Evolutionary conservation across 2,797 vertebrate genomes (phyloP), one percentile per base, ranked within the genome.

Genomic region (Siniperca undulata): DNA sequence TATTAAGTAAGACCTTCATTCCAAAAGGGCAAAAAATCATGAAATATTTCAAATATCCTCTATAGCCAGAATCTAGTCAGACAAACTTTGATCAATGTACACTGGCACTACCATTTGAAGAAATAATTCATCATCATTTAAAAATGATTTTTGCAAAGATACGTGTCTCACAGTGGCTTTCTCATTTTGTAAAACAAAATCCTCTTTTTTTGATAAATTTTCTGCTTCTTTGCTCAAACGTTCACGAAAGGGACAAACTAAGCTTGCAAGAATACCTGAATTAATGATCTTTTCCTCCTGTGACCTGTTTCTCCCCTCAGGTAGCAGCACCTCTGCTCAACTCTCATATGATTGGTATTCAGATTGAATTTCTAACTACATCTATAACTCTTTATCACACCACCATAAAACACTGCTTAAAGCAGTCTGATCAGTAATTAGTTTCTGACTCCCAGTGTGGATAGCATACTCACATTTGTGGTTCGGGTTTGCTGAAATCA

Each of bases 381-480:
- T 60, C 27, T 70, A 13, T 27, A 61, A 60, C 46, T 74, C 62
- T 64, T 40, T 65, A 65, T 70, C 62, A 70, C 53, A 75, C 40
- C 14, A 64, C 5, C 24, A 17, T 48, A 77, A 50, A 22, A 48
- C 44, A 48, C 46, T 14, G 48, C 66, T 60, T 73, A 50, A 67
- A 86, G 68, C 60, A 73, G 3, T 27, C 44, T 69, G 66, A 85
- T 92, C 69, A 86, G 72, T 85, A 74, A 81, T 89, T 77, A 1
- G 83, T 68, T 74, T 76, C 19, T 44, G 20, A 52, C 58, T 80
- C 59, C 40, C 14, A 17, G 6, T 61, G 59, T 30, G 60, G 13
- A 13, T 19, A 14, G n/a, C 30, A 27, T 48, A 0, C 44, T 3
- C 19, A 52, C 20, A 19, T 19, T 12, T 64, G 50, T 70, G 8